Conservation (phyloP, 2,797 vertebrate genomes). For the Hapalemur alaotrensis region DNA sequence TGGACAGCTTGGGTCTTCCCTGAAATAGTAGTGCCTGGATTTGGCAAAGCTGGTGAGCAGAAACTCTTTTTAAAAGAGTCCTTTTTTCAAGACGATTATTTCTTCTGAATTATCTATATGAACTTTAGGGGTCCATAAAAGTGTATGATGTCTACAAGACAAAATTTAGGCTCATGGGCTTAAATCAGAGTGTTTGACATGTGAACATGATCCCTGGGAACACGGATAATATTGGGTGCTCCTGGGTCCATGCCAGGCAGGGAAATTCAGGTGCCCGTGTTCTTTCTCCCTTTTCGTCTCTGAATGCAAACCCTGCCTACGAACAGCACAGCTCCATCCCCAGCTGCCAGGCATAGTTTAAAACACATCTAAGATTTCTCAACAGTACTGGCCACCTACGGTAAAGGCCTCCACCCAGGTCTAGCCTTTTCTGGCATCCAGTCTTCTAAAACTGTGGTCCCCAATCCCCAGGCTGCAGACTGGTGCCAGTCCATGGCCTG, state of each 20-base stretch:
- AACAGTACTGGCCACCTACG: not conserved
- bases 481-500: too few relatives aligned
- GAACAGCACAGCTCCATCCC: not conserved
- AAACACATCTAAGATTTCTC: not conserved
- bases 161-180: not conserved
- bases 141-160: accelerated
- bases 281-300: too few relatives aligned
- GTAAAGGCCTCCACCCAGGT: accelerated
- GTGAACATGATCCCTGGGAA: not conserved
- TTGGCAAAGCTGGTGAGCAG: not conserved
- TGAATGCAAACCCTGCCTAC: not conserved
- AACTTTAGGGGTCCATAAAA: not conserved
- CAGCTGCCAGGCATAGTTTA: too few relatives aligned
- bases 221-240: accelerated
- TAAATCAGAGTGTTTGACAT: not conserved
- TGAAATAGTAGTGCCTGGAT: not conserved
- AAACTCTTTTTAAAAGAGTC: not conserved
- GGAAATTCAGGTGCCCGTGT: not conserved
- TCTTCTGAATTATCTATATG: not conserved
- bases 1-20: too few relatives aligned
- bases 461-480: too few relatives aligned
- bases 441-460: not conserved
- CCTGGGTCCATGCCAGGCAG: not conserved
- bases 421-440: too few relatives aligned
- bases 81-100: not conserved